phyloP scores from a whole-genome alignment of 2,888 invertebrate species.

The Ethmia dodecea region DNA sequence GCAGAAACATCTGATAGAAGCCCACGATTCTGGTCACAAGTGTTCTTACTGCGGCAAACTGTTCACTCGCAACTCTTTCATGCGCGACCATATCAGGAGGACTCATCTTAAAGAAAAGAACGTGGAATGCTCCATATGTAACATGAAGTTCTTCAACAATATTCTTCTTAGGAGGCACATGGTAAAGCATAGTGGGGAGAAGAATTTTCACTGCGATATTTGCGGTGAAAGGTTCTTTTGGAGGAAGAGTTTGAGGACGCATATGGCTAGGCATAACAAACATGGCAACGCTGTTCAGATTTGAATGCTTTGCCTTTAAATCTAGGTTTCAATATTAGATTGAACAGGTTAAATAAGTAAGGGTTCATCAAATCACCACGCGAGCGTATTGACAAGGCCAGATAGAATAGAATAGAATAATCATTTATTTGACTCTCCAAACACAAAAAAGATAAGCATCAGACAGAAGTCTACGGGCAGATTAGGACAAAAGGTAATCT shows the following conservation, averaged over 20 bases:
- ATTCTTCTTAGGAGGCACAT: slow-evolving; percentile 58
- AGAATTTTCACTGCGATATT: slow-evolving; percentile 77
- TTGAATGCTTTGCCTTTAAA: too few species aligned
- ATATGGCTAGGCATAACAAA: slow-evolving; percentile 65
- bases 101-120: slow-evolving; percentile 68
- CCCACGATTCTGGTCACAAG: slow-evolving; percentile 64
- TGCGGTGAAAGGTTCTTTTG: slow-evolving; percentile 79
- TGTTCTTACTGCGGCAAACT: slow-evolving; percentile 61
- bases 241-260: slow-evolving; percentile 78
- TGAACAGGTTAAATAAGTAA: too few species aligned
- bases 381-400: too few species aligned
- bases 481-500: too few species aligned
- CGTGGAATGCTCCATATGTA: slow-evolving; percentile 61
- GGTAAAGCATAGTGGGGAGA: slow-evolving; percentile 72
- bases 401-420: too few species aligned
- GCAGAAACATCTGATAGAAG: slow-evolving; percentile 73
- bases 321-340: too few species aligned
- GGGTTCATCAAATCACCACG: too few species aligned
- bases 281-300: slow-evolving; percentile 31
- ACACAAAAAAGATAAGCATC: too few species aligned
- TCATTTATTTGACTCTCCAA: too few species aligned
- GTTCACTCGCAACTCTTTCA: slow-evolving; percentile 59
- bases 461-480: too few species aligned
- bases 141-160: slow-evolving; percentile 66
- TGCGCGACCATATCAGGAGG: slow-evolving; percentile 57